Evolutionary conservation across 1,140 invertebrate species (phyloP), one percentile per base, ranked within the genome.

Genomic region (Apolygus lucorum): DNA sequence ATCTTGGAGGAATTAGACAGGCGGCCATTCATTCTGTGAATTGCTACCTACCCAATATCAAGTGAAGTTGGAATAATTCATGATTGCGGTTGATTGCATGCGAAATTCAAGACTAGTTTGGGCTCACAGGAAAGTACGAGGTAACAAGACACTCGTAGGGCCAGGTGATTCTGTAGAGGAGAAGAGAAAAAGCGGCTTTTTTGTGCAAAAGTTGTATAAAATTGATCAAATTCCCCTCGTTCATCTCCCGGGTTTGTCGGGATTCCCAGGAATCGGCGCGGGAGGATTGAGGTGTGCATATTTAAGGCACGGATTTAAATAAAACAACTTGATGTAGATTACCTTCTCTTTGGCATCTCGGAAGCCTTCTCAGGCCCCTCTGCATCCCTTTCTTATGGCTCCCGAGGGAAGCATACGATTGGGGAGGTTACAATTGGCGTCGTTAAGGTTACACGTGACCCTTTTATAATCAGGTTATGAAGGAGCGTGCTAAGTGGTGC

Each of bases 371-470:
- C 13, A 14, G 11, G 11, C 11, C 54, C 22, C 54, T 13, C 54
- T 8, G 2, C 22, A 11, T 17, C 54, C 54, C 34, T 49, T 24
- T 4, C 8, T 4, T 11, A 59, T 21, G 54, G 4, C 54, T 59
- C 54, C 22, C 22, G 54, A 22, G 11, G 54, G 54, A 59, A 8
- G 22, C 11, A 24, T 17, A 59, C 13, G 13, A 59, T 59, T 24
- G 54, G 54, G 54, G 54, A 59, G 54, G 54, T 59, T 17, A 59
- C 54, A 4, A 59, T 59, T 59, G 54, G 8, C 22, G 54, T 59
- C 54, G 54, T 59, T 59, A 59, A 59, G 54, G 54, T 59, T 59
- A 59, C 54, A 59, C 54, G 54, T 59, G 54, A 59, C 54, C 22
- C 54, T 13, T 59, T 21, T 24, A 8, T 59, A 59, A 59, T 59